Base-by-base conservation (phyloP, 2,888 invertebrate genomes). In the Tridacna crocea region DNA sequence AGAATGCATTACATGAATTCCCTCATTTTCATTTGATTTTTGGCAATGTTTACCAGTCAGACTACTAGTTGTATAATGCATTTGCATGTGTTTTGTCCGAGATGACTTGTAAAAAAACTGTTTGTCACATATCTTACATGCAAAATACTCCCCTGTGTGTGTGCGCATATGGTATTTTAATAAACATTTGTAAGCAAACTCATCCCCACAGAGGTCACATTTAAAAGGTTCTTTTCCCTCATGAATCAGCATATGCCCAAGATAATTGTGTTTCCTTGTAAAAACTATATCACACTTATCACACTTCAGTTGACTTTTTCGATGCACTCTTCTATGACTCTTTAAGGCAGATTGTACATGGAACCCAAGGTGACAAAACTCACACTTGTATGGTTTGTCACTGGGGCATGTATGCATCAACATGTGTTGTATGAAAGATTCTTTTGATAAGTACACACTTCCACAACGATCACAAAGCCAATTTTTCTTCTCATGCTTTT, bases 171-270 rank as follows among this genome's bases (percentile, higher is more conserved):
- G 61, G 24, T 61, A n/a, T 22, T 61, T 22, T 24, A 61, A 61
- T 22, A 61, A 24, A 22, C 22, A 3, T 61, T 61, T 61, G 22
- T 11, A 22, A n/a, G 61, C 10, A 61, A 61, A 61, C 22, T 61
- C 61, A 22, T 61, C 61, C n/a, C 61, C 61, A 61, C 61, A 61
- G 22, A 22, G 13, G 22, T 61, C 61, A 61, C 61, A 61, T 19
- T n/a, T 61, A 22, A n/a, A 61, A 22, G 61, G 61, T n/a, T 61
- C n/a, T 3, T n/a, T 22, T 12, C 61, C 61, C 10, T 61, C 12
- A 24, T 61, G 61, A n/a, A 22, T 61, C 22, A 61, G 24, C 22
- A n/a, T n/a, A 22, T 61, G 61, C 8, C 61, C 19, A 17, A 22
- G 12, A 13, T 22, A 22, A 61, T 61, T 61, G 0, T n/a, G 24